Conservation (phyloP, 2,888 invertebrate genomes). For the Laspeyria flexula region DNA sequence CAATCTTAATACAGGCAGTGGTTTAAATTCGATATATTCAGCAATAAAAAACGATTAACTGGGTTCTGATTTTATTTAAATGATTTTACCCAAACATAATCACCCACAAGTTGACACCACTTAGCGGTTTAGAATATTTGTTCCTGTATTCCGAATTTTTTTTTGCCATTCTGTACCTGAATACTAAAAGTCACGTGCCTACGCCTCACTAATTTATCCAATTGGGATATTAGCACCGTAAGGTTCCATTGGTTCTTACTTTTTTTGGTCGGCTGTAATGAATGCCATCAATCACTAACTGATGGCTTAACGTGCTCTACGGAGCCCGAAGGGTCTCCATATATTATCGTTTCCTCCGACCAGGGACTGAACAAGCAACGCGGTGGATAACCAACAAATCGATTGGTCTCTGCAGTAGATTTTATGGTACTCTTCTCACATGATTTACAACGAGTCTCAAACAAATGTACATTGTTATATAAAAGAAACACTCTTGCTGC, state of each 20-base stretch:
- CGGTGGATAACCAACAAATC: neutral
- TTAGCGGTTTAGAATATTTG: too few relatives aligned
- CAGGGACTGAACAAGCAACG: neutral
- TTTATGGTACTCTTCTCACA: neutral
- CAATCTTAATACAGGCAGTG: constrained; percentile 16
- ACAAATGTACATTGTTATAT: neutral
- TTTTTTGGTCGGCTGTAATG: constrained; percentile 1
- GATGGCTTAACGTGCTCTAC: constrained; percentile 8
- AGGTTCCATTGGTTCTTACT: neutral
- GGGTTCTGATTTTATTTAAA: neutral
- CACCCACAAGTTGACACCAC: neutral
- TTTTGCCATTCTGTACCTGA: neutral
- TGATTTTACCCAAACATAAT: neutral
- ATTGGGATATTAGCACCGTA: constrained; percentile 6
- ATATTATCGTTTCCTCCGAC: constrained; percentile 2
- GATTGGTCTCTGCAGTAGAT: neutral
- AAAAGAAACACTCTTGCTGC: constrained; percentile 1
- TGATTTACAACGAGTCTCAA: neutral
- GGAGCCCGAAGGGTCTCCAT: neutral
- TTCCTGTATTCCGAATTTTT: too few relatives aligned
- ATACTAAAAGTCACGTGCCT: neutral
- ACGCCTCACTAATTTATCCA: neutral
- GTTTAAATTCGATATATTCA: constrained; percentile 3
- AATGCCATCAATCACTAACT: constrained; percentile 8
- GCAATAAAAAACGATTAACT: neutral